phyloP scores from a whole-genome alignment of 2,888 invertebrate species.

The Diarsia dahlii region DNA sequence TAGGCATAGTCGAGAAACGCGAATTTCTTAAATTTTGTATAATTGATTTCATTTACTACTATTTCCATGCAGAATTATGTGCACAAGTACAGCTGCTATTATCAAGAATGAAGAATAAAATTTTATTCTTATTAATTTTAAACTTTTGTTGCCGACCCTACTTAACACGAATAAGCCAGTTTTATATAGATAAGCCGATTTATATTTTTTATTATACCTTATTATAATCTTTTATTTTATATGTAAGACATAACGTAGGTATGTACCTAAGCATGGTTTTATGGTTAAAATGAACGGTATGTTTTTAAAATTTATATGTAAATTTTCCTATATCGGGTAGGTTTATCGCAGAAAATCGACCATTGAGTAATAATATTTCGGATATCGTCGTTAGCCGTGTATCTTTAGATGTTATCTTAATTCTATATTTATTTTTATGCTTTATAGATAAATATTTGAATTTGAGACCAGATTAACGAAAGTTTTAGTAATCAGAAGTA shows the following conservation, averaged over 20 bases:
- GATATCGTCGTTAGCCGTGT: slow-evolving; percentile 57
- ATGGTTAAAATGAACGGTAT: slow-evolving; percentile 81
- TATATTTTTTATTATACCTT: slow-evolving; percentile 87
- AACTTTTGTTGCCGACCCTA: slow-evolving; percentile 76
- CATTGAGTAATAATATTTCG: slow-evolving; percentile 77
- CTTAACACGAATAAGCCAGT: slow-evolving; percentile 86
- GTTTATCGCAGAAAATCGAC: slow-evolving; percentile 71
- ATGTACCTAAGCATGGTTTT: slow-evolving; percentile 78
- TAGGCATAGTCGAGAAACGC: not conserved
- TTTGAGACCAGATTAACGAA: slow-evolving; percentile 43
- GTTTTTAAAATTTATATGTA: slow-evolving; percentile 74
- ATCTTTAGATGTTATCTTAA: slow-evolving; percentile 69
- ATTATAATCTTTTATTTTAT: slow-evolving; percentile 85
- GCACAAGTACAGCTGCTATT: not conserved
- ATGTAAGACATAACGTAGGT: slow-evolving; percentile 77
- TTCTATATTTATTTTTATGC: slow-evolving; percentile 68
- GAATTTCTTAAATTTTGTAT: not conserved
- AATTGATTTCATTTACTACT: not conserved
- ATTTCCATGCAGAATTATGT: not conserved
- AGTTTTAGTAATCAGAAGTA: slow-evolving; percentile 17
- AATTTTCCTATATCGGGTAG: slow-evolving; percentile 73
- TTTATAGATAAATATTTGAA: slow-evolving; percentile 36
- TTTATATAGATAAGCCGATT: slow-evolving; percentile 91
- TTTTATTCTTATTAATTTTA: slow-evolving; percentile 25
- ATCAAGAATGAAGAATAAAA: not conserved